Percentiles rank a stretch among this genome's conserved stretches.
Evolutionary conservation across 2,797 vertebrate species (phyloP).

Genomic region (Pangasius mekongensis): DNA sequence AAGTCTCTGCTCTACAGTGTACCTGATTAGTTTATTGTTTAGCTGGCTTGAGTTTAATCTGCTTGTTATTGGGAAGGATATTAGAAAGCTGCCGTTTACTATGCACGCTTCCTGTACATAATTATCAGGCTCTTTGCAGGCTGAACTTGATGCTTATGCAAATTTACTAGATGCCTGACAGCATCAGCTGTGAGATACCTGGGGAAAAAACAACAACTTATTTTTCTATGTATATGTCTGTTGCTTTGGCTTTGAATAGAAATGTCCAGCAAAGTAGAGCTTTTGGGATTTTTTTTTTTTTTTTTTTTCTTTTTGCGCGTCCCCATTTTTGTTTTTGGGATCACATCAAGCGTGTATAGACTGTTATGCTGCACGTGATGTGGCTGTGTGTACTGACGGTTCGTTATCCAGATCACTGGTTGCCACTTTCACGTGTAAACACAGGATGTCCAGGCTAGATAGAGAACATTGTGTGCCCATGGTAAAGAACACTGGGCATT

Average conservation of each 20-base stretch:
- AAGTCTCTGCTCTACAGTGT: background rate
- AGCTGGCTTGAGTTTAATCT: background rate
- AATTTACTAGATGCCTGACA: background rate
- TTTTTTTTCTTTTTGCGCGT: background rate
- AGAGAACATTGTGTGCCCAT: constrained; percentile 53
- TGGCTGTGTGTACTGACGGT: constrained; percentile 2
- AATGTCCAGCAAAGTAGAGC: background rate
- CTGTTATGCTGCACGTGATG: constrained; percentile 17
- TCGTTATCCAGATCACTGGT: constrained; percentile 39
- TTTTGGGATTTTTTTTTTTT: background rate
- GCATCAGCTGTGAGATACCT: background rate
- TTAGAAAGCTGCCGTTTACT: background rate
- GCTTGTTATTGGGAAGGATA: too few relatives aligned
- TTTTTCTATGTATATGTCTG: background rate
- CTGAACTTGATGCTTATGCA: background rate
- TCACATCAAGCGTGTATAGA: background rate
- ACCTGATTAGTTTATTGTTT: background rate
- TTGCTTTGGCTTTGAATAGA: background rate
- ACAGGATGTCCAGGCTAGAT: constrained; percentile 20
- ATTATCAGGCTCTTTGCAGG: too few relatives aligned
- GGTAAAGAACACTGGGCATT: constrained; percentile 42
- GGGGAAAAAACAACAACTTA: too few relatives aligned
- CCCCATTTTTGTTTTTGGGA: background rate
- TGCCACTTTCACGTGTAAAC: constrained; percentile 42
- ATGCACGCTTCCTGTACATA: background rate